Evolutionary conservation across 2,113 vertebrate species (phyloP), one percentile per base, ranked within the genome.

Genomic region (Cochlearius cochlearius): DNA sequence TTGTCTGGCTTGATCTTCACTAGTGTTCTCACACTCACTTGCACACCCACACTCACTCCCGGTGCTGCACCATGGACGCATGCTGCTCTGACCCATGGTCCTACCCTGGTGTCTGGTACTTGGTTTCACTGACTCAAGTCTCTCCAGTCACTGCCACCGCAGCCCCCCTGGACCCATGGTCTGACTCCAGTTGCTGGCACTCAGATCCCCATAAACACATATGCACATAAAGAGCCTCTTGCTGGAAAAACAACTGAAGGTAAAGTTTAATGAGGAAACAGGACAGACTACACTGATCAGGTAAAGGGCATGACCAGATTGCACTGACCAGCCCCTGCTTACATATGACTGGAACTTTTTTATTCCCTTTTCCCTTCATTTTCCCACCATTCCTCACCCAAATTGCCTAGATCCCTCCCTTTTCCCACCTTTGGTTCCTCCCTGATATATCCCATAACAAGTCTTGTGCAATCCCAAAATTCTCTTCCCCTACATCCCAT

Each of bases 291-390:
- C 21, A 59, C 8, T 20, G 11, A 74, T 36, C 8, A 78, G n/a
- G 15, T 20, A 5, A 23, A 88, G 27, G 5, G 26, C 19, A 30
- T 45, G 13, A 43, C 27, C 55, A 56, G 25, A 55, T 18, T 64
- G 5, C 30, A 55, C 22, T 2, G 1, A 50, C 38, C 39, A 81
- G 14, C 9, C 22, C 3, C 10, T 56, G 12, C 18, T 72, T 53
- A 53, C 10, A 30, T 0, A 1, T 5, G 3, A 27, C 41, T 3
- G 4, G 30, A 32, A 32, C 2, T 5, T 7, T 88, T 77, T 73
- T 43, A 45, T 68, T 72, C 19, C 25, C 5, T 68, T 59, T 43
- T 47, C 8, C 39, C 13, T 68, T 72, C 7, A 45, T 71, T 56
- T 69, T 11, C 16, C 16, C 14, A 30, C 22, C 4, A 30, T 2